Evolutionary conservation across 1,140 invertebrate genomes (phyloP).

Genomic region (Sinonovacula constricta): DNA sequence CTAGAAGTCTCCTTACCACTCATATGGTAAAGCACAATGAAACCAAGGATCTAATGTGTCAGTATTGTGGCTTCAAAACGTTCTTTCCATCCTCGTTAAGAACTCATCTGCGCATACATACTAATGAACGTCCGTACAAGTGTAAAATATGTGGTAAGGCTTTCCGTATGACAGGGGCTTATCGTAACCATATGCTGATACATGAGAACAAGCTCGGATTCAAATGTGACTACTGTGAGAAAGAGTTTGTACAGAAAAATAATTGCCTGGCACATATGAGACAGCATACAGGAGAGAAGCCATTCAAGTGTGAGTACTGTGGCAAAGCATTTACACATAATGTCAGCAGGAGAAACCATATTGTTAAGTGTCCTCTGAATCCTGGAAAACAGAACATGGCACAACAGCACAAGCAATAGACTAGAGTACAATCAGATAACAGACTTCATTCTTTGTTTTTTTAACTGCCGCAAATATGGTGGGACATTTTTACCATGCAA

Average conservation of each 20-base stretch:
- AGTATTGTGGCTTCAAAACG: conserved; percentile 41
- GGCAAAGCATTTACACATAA: too few species aligned
- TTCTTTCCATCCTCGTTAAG: conserved; percentile 12
- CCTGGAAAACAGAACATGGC: too few species aligned
- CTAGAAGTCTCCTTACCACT: neutral
- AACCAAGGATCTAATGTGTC: conserved; percentile 48
- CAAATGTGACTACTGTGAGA: conserved; percentile 20
- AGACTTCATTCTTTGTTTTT: too few species aligned
- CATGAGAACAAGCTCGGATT: conserved; percentile 36
- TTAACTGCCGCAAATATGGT: too few species aligned
- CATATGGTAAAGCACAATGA: conserved; percentile 40
- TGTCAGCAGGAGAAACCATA: too few species aligned
- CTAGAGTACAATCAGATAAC: too few species aligned
- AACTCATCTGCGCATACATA: conserved; percentile 48
- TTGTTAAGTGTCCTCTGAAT: too few species aligned
- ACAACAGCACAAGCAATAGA: too few species aligned
- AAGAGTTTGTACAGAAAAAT: conserved; percentile 23
- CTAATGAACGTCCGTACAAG: conserved; percentile 39
- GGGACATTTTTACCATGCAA: too few species aligned
- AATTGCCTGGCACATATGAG: conserved; percentile 35
- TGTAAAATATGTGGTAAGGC: conserved; percentile 49
- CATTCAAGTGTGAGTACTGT: too few species aligned
- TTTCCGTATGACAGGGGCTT: conserved; percentile 13
- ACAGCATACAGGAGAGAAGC: too few species aligned
- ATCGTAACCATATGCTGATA: conserved; percentile 32